phyloP scores from a whole-genome alignment of 2,797 vertebrate species.

The Anguilla anguilla region DNA sequence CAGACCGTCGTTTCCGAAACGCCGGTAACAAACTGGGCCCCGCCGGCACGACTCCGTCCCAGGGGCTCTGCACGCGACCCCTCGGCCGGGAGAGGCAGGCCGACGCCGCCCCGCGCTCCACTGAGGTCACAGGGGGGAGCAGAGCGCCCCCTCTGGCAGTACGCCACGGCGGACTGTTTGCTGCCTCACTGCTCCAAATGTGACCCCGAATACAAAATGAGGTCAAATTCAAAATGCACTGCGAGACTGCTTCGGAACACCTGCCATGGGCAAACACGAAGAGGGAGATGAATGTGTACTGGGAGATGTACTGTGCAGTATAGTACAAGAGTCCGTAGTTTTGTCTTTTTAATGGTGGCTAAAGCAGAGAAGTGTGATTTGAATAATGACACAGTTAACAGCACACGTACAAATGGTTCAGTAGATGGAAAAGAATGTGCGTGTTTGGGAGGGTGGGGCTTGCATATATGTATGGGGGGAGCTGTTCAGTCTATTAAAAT shows the following conservation, averaged over 20 bases:
- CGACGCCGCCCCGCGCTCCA: background rate
- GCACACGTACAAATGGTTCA: too few species aligned
- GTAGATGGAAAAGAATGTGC: too few species aligned
- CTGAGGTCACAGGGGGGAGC: background rate
- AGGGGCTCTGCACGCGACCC: background rate
- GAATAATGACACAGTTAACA: too few species aligned
- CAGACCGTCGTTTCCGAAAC: background rate
- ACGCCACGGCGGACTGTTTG: background rate
- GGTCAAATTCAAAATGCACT: background rate
- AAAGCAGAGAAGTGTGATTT: too few species aligned
- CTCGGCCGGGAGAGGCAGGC: background rate
- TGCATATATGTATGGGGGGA: too few species aligned
- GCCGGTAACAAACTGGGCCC: background rate
- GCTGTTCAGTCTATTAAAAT: too few species aligned
- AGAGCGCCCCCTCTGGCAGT: background rate
- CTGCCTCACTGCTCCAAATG: background rate
- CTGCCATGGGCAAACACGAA: constrained; percentile 21
- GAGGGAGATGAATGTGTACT: constrained; percentile 50
- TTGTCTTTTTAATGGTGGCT: too few species aligned
- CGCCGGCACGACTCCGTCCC: background rate
- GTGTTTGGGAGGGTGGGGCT: too few species aligned
- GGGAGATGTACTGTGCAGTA: too few species aligned
- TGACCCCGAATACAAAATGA: background rate
- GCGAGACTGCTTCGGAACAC: background rate
- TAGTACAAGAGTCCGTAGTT: too few species aligned